Conservation (phyloP, 2,113 vertebrate species). For the Callospermophilus lateralis region DNA sequence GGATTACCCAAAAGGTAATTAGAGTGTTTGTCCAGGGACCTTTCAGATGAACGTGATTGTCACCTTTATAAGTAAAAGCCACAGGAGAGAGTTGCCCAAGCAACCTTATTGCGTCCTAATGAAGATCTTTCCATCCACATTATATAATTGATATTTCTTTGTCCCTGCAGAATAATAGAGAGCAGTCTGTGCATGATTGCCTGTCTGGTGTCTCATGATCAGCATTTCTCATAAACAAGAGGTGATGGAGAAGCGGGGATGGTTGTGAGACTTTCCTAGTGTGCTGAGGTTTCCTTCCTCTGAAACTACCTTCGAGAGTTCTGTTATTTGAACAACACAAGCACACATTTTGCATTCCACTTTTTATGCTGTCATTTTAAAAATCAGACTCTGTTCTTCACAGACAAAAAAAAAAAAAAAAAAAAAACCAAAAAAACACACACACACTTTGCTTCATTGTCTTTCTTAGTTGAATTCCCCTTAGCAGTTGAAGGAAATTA, state of each 20-base stretch:
- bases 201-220: neutral
- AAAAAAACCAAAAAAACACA: too few relatives aligned
- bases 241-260: neutral
- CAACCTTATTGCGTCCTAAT: neutral
- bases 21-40: neutral
- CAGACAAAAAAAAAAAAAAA: neutral
- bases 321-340: neutral
- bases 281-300: slow-evolving; percentile 31
- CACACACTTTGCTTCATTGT: neutral
- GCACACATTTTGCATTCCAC: neutral
- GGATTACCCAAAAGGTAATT: neutral
- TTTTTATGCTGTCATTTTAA: neutral
- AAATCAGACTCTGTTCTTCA: slow-evolving; percentile 51
- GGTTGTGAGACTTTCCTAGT: neutral
- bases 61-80: neutral
- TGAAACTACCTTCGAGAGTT: slow-evolving; percentile 21
- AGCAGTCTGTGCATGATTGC: slow-evolving; percentile 6
- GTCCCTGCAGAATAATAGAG: neutral
- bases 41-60: neutral
- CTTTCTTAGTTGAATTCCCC: slow-evolving; percentile 48
- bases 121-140: neutral
- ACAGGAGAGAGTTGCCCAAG: neutral
- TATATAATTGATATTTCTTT: neutral
- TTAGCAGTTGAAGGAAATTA: slow-evolving; percentile 33
- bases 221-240: slow-evolving; percentile 17